Conservation (phyloP, 1,140 invertebrate species). For the Ceratosolen solmsi region DNA sequence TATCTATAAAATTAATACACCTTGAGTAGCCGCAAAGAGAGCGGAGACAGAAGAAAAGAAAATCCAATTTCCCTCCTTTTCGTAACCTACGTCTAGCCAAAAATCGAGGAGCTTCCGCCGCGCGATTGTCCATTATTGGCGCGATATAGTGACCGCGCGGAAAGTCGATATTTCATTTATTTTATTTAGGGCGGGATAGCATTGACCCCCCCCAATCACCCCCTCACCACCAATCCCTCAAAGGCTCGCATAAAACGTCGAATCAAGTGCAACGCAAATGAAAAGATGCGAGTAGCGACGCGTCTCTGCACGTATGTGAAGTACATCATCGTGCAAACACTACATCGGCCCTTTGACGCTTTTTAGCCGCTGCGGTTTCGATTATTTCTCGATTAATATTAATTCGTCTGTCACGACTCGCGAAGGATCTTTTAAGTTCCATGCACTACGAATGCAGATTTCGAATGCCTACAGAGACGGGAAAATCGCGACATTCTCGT, state of each 20-base stretch:
- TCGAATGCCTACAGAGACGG: too few species aligned
- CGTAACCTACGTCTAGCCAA: not conserved
- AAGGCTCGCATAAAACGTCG: constrained; percentile 22
- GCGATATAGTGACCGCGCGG: not conserved
- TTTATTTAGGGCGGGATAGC: constrained; percentile 31
- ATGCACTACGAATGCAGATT: too few species aligned
- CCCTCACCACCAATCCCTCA: too few species aligned
- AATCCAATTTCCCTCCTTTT: constrained; percentile 15
- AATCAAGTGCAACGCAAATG: constrained; percentile 10
- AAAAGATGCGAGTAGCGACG: not conserved
- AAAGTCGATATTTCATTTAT: constrained; percentile 47
- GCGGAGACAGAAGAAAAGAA: not conserved
- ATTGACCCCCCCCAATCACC: not conserved
- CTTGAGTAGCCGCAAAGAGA: not conserved
- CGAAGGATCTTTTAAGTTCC: too few species aligned
- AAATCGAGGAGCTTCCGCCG: not conserved
- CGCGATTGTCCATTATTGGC: constrained; percentile 30
- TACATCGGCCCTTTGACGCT: not conserved
- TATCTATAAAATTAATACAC: not conserved
- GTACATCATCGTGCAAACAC: not conserved
- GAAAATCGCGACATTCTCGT: not conserved
- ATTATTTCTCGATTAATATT: not conserved
- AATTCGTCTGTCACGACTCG: not conserved
- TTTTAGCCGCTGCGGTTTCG: not conserved
- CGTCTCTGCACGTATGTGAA: too few species aligned